Base-by-base conservation (phyloP, 2,113 vertebrate species). In the Nansenia antarctica region DNA sequence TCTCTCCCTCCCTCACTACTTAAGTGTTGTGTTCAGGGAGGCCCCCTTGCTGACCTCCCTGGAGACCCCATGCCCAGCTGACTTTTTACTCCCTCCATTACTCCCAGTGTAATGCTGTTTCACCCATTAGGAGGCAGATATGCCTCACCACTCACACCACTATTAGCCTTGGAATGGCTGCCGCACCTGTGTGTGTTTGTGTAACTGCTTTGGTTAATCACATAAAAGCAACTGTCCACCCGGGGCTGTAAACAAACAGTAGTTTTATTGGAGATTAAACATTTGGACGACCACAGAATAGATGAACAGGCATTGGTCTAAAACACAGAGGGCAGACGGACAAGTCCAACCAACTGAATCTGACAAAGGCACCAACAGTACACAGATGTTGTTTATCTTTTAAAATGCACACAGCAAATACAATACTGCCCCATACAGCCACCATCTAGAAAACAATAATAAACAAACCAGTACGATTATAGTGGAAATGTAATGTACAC, bases 211-310 rank as follows among this genome's bases (percentile, higher is more conserved):
- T 15, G 29, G 22, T 72, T 70, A 67, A 72, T 76, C 69, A 82
- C 24, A 68, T 58, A 71, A 20, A 62, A 78, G n/a, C 61, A 69
- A 31, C 35, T 62, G 37, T 65, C 27, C 66, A 39, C 79, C 65
- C 70, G 75, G 73, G 75, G 72, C 77, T 77, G 80, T 84, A 86
- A 87, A 84, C 82, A 81, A 86, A 87, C 77, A 82, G 73, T 73
- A 79, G 35, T 81, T 90, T 90, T 88, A 88, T 88, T 90, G 70
- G 76, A 77, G 82, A 85, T 87, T 84, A 70, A 86, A 86, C 85
- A 87, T 79, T 82, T 70, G 85, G 82, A 85, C 74, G 69, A 83
- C 70, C 83, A 87, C 84, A 87, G 79, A 87, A 85, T 81, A 82
- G 80, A 85, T 85, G 83, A 87, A 86, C 86, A 88, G 78, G 82